Percentiles rank a stretch among this genome's conserved stretches.
Conservation (phyloP, 2,888 invertebrate genomes). For the Mesoligia furuncula region DNA sequence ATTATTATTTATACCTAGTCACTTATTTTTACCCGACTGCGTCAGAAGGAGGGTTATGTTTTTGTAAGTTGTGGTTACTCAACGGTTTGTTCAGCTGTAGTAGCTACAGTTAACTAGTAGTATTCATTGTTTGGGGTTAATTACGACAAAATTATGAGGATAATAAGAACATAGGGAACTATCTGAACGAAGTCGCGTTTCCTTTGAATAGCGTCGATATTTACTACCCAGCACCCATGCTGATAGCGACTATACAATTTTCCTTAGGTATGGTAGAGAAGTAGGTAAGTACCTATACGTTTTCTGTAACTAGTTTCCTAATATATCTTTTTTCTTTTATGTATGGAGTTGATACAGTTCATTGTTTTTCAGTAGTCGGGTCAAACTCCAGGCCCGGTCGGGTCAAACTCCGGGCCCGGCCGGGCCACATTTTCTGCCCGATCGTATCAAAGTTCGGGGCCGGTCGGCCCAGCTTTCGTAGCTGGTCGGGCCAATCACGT, state of each 20-base stretch:
- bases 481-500: not conserved
- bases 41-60: too few relatives aligned
- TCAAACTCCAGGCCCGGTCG: not conserved
- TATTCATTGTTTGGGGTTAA: slow-evolving; percentile 14
- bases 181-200: not conserved
- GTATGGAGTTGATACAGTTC: too few relatives aligned
- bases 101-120: not conserved
- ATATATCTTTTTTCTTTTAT: not conserved
- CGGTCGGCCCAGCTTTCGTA: not conserved
- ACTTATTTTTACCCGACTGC: too few relatives aligned
- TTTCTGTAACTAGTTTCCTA: not conserved
- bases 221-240: too few relatives aligned
- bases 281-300: too few relatives aligned
- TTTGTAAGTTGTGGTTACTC: not conserved
- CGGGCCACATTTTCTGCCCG: not conserved
- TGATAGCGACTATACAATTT: slow-evolving; percentile 4
- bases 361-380: not conserved
- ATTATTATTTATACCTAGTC: not conserved
- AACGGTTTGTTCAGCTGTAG: not conserved
- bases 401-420: not conserved
- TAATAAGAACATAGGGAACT: slow-evolving; percentile 9
- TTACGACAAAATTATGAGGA: slow-evolving; percentile 23
- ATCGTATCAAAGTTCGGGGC: not conserved
- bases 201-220: not conserved
- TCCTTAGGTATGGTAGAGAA: not conserved